These are phyloP conservation scores for Lithodes maja DNA, from an alignment of 2,888 invertebrate genomes.

Conservation along the genomic window DNA sequence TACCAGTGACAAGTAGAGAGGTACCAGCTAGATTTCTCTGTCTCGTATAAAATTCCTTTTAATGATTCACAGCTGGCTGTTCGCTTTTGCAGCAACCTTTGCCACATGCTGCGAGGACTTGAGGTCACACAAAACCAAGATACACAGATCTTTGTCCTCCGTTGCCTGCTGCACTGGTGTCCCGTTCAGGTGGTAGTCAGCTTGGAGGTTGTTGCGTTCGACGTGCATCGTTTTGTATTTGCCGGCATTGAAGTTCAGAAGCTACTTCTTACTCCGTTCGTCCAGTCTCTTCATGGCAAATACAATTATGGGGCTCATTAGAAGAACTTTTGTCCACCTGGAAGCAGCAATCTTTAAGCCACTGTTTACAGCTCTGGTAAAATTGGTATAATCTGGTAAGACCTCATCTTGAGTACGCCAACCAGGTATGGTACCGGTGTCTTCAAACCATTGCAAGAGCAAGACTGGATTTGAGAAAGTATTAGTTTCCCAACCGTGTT, in stretches of 20 bases:
- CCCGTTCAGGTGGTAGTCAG: not conserved
- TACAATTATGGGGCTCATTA: too few relatives aligned
- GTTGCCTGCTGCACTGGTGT: not conserved
- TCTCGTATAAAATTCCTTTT: not conserved
- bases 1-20: conserved; percentile 12
- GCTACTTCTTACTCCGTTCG: not conserved
- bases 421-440: too few relatives aligned
- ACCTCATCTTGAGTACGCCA: too few relatives aligned
- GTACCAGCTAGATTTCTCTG: not conserved
- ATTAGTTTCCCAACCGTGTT: too few relatives aligned
- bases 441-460: too few relatives aligned
- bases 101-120: too few relatives aligned
- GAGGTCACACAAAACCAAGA: conserved; percentile 7
- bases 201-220: too few relatives aligned
- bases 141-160: not conserved
- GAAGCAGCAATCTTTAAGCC: too few relatives aligned
- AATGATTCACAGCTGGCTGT: not conserved
- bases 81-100: not conserved
- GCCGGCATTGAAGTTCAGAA: not conserved
- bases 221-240: not conserved
- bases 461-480: too few relatives aligned
- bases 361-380: not conserved
- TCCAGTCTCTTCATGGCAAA: too few relatives aligned
- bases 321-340: too few relatives aligned
- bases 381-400: too few relatives aligned